phyloP scores from a whole-genome alignment of 2,113 vertebrate species.

The Equus quagga region DNA sequence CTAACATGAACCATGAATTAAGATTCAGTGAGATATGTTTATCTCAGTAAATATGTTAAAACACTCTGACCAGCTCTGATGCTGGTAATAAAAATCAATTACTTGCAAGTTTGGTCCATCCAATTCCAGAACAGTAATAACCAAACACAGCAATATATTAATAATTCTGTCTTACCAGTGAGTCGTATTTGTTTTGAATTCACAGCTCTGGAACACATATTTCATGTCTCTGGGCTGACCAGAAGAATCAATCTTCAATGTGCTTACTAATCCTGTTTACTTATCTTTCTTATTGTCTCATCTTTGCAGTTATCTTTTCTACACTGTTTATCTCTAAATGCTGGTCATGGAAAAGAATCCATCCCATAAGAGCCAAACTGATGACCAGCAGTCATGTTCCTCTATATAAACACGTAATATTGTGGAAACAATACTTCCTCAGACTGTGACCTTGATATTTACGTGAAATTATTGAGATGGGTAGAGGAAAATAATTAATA shows the following conservation, averaged over 20 bases:
- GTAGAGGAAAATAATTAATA: constrained; percentile 8
- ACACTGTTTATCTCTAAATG: not conserved
- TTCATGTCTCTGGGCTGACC: not conserved
- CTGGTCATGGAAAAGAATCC: not conserved
- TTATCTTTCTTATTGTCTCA: not conserved
- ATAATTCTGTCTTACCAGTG: not conserved
- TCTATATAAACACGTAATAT: not conserved
- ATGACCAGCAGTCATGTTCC: not conserved
- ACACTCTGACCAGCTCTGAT: not conserved
- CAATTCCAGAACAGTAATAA: not conserved
- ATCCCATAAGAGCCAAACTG: not conserved
- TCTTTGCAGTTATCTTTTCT: not conserved
- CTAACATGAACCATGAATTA: not conserved
- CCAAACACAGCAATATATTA: constrained; percentile 4
- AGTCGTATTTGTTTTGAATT: not conserved
- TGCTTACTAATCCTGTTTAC: not conserved
- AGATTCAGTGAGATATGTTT: not conserved
- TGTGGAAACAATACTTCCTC: not conserved
- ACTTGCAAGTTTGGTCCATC: not conserved
- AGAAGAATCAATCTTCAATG: not conserved
- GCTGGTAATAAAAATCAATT: not conserved
- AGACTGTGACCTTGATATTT: not conserved
- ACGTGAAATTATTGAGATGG: not conserved
- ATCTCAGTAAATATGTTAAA: not conserved
- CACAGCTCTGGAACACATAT: not conserved